Evolutionary conservation across 1,140 invertebrate species (phyloP).

Genomic region (Anoplophora glabripennis): DNA sequence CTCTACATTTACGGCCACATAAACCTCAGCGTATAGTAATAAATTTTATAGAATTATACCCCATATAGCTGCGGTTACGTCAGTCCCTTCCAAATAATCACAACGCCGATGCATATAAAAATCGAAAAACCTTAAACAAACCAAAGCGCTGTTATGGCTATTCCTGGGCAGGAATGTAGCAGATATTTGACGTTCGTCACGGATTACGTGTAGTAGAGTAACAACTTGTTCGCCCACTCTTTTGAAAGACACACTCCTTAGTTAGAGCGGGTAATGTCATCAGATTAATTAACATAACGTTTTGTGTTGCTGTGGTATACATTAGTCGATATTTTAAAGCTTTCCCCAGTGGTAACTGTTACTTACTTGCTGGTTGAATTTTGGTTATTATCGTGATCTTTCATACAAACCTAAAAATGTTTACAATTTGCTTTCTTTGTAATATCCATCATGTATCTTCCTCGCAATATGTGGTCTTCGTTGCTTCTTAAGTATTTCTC

Average conservation of each 20-base stretch:
- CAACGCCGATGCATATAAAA: too few relatives aligned
- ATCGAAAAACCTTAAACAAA: conserved; percentile 1
- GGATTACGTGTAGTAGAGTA: conserved; percentile 15
- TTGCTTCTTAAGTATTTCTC: too few relatives aligned
- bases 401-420: too few relatives aligned
- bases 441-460: neutral
- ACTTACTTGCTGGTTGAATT: neutral
- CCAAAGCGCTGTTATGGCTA: conserved; percentile 15
- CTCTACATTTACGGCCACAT: neutral
- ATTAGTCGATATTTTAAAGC: too few relatives aligned
- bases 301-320: neutral
- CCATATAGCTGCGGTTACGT: neutral
- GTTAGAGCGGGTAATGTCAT: neutral
- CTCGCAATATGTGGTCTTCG: too few relatives aligned
- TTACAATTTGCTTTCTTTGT: conserved; percentile 1
- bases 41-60: neutral
- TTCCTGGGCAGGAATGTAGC: neutral
- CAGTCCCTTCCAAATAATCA: neutral
- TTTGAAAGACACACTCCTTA: neutral
- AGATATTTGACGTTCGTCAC: conserved; percentile 17
- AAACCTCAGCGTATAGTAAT: neutral
- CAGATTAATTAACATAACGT: conserved; percentile 2
- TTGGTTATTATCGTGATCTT: too few relatives aligned
- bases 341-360: too few relatives aligned
- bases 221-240: conserved; percentile 20